These are phyloP conservation scores for Uloborus diversus DNA, from an alignment of 1,140 invertebrate genomes.

Conservation along the genomic window DNA sequence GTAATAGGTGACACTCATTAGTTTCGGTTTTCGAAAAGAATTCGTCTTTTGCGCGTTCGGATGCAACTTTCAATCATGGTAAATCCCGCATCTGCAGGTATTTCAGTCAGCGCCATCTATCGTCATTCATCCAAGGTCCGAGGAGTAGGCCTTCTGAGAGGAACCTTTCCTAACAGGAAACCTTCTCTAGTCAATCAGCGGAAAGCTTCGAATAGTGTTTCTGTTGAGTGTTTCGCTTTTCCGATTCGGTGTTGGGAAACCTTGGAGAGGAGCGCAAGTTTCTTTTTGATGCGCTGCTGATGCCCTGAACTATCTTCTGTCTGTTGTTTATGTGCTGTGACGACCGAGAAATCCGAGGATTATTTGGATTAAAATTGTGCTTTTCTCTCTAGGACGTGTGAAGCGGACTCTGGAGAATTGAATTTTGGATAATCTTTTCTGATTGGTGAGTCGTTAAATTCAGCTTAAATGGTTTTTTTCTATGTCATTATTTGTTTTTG, in stretches of 20 bases:
- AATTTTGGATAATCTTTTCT: not conserved
- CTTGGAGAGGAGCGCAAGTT: too few relatives aligned
- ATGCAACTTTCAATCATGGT: not conserved
- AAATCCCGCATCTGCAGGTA: conserved; percentile 37
- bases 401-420: not conserved
- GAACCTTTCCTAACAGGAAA: not conserved
- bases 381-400: not conserved
- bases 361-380: not conserved
- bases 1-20: too few relatives aligned
- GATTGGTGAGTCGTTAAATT: not conserved
- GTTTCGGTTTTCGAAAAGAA: too few relatives aligned
- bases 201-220: not conserved
- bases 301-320: too few relatives aligned
- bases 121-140: conserved; percentile 13
- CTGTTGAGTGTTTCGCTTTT: too few relatives aligned
- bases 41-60: too few relatives aligned
- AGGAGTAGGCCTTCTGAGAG: not conserved
- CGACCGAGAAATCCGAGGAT: not conserved
- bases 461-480: not conserved
- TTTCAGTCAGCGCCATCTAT: conserved; percentile 20
- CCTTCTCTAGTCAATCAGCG: conserved; percentile 8
- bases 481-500: not conserved
- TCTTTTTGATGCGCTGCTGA: too few relatives aligned
- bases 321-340: not conserved
- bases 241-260: too few relatives aligned